Base-by-base conservation (phyloP, 2,888 invertebrate genomes). In the Teleiodes luculella region DNA sequence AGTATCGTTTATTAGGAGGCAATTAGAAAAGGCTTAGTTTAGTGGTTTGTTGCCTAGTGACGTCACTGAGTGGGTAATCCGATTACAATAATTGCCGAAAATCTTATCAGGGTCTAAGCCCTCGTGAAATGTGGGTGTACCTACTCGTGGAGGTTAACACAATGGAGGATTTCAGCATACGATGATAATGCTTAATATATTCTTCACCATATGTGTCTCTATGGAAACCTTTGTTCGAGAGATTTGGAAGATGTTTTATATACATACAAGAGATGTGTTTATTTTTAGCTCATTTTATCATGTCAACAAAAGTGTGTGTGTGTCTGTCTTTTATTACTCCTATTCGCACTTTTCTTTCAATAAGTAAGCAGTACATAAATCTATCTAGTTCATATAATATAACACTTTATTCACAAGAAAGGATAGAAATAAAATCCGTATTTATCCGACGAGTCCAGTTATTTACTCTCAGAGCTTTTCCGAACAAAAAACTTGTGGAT, bases 61-160 rank as follows among this genome's bases (percentile, higher is more conserved):
- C 87, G 87, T 83, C 81, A 75, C 68, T 66, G 63, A 70, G 69
- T 59, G 59, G 59, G 69, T 84, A 85, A 88, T 83, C 88, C 84
- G 87, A 88, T 89, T 89, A 86, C 68, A 66, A 74, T 88, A 88
- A 88, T 89, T 89, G 85, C 79, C 72, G 78, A 76, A 84, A 85
- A 85, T 83, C 83, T 82, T 77, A 76, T 75, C 70, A 71, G 73
- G 70, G 74, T 72, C 78, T 69, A 71, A 59, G 35, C 36, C 31
- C 31, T 31, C 46, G 51, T 13, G 14, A 55, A 50, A 59, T 60
- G 59, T 54, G 55, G 57, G 54, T 5, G 28, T 20, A 28, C 43
- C 1, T 28, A 28, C n/a, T n/a, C n/a, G n/a, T 20, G 20, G 20
- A 43, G 43, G 31, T 47, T 47, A 33, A 47, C 28, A 47, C 33